Percentiles rank a stretch among this genome's conserved stretches.
Evolutionary conservation across 2,113 vertebrate species (phyloP).

Genomic region (Caloenas nicobarica): DNA sequence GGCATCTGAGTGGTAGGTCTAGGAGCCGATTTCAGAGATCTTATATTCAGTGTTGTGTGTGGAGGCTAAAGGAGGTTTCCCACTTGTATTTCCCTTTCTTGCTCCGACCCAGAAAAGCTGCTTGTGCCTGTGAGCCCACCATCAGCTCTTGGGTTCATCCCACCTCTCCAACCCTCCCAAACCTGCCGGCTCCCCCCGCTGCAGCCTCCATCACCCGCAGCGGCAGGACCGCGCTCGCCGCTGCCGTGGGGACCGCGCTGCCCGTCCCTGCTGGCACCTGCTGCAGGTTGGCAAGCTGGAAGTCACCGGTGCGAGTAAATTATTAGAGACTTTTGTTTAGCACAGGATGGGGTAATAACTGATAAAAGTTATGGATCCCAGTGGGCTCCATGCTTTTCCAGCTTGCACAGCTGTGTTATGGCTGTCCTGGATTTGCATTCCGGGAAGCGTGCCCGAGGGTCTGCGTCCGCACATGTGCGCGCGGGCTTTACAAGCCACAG

Average conservation of each 20-base stretch:
- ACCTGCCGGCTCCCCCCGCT: rapidly evolving
- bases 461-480: constrained; percentile 54
- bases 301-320: constrained; percentile 25
- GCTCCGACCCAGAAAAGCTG: not conserved
- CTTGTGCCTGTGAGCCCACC: not conserved
- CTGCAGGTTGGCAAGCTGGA: constrained; percentile 6
- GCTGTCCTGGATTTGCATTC: constrained; percentile 70
- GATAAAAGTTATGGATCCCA: constrained; percentile 70
- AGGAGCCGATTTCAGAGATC: not conserved
- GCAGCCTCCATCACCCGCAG: not conserved
- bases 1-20: not conserved
- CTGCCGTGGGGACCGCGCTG: not conserved
- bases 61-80: not conserved
- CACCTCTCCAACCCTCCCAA: not conserved
- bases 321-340: constrained; percentile 65
- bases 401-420: constrained; percentile 70
- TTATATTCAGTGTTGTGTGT: not conserved
- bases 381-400: constrained; percentile 56
- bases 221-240: rapidly evolving
- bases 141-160: not conserved
- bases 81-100: not conserved
- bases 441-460: constrained; percentile 59
- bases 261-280: not conserved
- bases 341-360: constrained; percentile 64
- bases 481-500: constrained; percentile 58